Percentiles rank a stretch among this genome's conserved stretches.
Evolutionary conservation across 2,113 vertebrate species (phyloP).

Genomic region (Machaerirhynchus nigripectus): DNA sequence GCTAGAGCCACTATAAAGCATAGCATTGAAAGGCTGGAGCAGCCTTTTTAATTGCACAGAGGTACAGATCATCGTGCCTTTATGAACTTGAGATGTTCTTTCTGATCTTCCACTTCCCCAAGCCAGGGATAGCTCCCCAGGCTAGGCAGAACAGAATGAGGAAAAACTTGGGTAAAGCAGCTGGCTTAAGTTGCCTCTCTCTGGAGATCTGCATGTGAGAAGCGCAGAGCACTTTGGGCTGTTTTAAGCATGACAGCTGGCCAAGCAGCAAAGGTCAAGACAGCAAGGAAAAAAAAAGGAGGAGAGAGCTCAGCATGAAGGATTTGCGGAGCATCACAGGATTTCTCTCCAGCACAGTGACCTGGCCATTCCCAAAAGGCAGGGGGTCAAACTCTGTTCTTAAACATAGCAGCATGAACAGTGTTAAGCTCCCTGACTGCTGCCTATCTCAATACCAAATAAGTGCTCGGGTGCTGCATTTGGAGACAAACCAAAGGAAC

Average conservation of each 20-base stretch:
- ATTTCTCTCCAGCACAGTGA: not conserved
- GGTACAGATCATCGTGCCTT: not conserved
- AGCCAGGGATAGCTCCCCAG: not conserved
- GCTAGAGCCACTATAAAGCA: not conserved
- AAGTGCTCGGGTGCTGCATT: not conserved
- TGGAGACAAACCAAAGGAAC: not conserved
- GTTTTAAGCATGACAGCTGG: conserved; percentile 18
- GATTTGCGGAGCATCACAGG: not conserved
- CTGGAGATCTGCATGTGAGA: not conserved
- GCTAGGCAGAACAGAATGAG: not conserved
- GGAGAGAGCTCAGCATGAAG: not conserved
- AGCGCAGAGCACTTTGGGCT: not conserved
- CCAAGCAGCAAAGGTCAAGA: conserved; percentile 8
- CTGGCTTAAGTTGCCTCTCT: not conserved
- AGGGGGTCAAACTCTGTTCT: not conserved
- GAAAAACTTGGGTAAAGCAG: not conserved
- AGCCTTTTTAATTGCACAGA: not conserved
- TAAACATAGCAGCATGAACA: not conserved
- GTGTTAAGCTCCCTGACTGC: not conserved
- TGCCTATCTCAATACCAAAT: not conserved
- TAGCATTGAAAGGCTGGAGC: not conserved
- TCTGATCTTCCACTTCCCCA: not conserved
- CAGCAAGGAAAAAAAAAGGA: not conserved
- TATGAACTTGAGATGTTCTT: conserved; percentile 1
- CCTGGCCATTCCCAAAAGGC: not conserved